Conservation (phyloP, 2,888 invertebrate genomes). For the Aradus depressus region DNA sequence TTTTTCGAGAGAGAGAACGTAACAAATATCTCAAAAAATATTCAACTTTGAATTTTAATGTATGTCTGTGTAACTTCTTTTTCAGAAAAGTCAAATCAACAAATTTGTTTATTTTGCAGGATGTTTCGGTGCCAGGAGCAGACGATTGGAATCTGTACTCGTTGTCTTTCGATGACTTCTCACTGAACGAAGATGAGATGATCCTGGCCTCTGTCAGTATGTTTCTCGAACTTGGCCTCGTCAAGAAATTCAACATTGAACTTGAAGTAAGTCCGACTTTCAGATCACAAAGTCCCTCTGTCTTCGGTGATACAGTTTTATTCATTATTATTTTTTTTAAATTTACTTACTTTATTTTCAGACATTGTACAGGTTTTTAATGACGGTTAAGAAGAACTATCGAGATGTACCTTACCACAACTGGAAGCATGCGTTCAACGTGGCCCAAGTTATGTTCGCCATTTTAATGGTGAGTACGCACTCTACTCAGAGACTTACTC, state of each 20-base stretch:
- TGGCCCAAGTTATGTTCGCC: conserved; percentile 44
- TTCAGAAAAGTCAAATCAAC: too few species aligned
- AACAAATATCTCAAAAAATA: too few species aligned
- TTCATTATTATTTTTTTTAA: background rate
- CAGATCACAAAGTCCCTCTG: background rate
- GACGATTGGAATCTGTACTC: conserved; percentile 38
- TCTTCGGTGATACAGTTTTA: background rate
- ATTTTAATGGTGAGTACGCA: conserved; percentile 42
- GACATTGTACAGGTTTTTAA: conserved; percentile 41
- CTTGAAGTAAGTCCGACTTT: conserved; percentile 35
- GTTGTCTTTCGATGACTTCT: conserved; percentile 42
- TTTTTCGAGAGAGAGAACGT: too few species aligned
- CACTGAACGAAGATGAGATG: conserved; percentile 41
- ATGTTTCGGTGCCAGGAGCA: conserved; percentile 35
- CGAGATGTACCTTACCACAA: conserved; percentile 46
- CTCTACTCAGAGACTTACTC: too few species aligned
- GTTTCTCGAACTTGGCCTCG: conserved; percentile 41
- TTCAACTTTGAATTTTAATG: too few species aligned
- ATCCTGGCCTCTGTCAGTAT: conserved; percentile 41
- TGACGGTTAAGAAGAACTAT: conserved; percentile 45
- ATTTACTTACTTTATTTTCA: conserved; percentile 30
- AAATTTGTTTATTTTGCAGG: conserved; percentile 28
- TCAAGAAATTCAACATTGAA: conserved; percentile 41
- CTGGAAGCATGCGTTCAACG: conserved; percentile 46
- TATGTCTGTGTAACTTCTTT: too few species aligned